These are phyloP conservation scores for Xestia xanthographa DNA, from an alignment of 2,888 invertebrate genomes.

Conservation along the genomic window DNA sequence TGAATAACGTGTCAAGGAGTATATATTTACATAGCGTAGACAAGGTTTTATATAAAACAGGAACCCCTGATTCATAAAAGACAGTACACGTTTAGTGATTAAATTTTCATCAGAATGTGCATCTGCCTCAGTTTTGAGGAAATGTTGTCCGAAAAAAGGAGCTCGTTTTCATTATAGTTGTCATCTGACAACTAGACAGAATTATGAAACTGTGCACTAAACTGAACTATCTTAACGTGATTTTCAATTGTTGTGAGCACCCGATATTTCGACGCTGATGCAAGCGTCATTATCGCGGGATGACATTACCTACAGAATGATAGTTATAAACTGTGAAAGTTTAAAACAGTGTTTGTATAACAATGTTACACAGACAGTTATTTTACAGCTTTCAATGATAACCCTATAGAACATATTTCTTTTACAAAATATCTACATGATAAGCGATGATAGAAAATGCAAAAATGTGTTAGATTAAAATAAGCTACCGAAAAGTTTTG, in stretches of 20 bases:
- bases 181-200: not conserved
- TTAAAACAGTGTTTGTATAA: too few relatives aligned
- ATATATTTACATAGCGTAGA: slow-evolving; percentile 21
- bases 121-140: not conserved
- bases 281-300: too few relatives aligned
- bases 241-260: too few relatives aligned
- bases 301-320: too few relatives aligned
- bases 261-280: too few relatives aligned
- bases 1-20: slow-evolving; percentile 5
- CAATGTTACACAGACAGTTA: too few relatives aligned
- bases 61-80: not conserved
- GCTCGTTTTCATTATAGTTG: not conserved
- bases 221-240: too few relatives aligned
- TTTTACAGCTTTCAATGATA: too few relatives aligned
- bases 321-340: too few relatives aligned
- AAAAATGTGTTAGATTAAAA: too few relatives aligned
- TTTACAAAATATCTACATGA: not conserved
- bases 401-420: not conserved
- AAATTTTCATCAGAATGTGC: not conserved
- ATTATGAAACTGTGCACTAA: not conserved
- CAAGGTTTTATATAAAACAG: not conserved
- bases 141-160: not conserved
- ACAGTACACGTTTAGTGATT: not conserved
- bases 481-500: too few relatives aligned
- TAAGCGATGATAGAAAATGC: too few relatives aligned